Base-by-base conservation (phyloP, 2,113 vertebrate species). In the Steatornis caripensis region DNA sequence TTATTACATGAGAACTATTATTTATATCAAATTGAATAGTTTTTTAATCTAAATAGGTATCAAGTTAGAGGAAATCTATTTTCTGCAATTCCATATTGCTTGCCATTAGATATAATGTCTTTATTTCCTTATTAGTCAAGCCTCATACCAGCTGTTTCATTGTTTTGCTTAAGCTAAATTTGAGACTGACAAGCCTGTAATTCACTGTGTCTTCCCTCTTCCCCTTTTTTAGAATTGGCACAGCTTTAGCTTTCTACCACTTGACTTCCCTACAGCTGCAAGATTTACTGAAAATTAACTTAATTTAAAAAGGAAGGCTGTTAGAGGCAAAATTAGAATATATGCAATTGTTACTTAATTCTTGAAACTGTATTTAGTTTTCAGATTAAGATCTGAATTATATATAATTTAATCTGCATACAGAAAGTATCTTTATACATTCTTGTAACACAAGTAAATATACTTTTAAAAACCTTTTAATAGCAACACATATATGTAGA, bases 81-180 rank as follows among this genome's bases (percentile, higher is more conserved):
- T 89, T 94, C 48, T 57, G 24, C 79, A 84, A 84, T 69, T 89
- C 51, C 24, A 10, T 87, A 69, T 61, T 89, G 34, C 19, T 87
- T 87, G 20, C 16, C 36, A 49, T 75, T 76, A 71, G 13, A 72
- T 89, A 75, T 51, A 87, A 87, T 43, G 15, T 53, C 39, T 91
- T 77, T 72, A 65, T 70, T 84, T 91, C 43, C 46, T 36, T 93
- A 45, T 87, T 97, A 94, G 70, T 79, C 61, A 91, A 78, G 39
- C 22, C 32, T 85, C 89, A 53, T 75, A 57, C 61, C 77, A 91
- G 65, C 70, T 94, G 77, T 61, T 94, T 45, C 41, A 57, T 72
- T 94, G 74, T 89, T 96, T 89, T 65, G 53, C 69, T 45, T 69
- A n/a, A 37, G 36, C 72, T 92, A 68, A 90, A 95, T 86, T 24